Percentiles rank a stretch among this genome's conserved stretches.
phyloP scores from a whole-genome alignment of 1,140 invertebrate genomes.

The Drosophila pallidifrons region DNA sequence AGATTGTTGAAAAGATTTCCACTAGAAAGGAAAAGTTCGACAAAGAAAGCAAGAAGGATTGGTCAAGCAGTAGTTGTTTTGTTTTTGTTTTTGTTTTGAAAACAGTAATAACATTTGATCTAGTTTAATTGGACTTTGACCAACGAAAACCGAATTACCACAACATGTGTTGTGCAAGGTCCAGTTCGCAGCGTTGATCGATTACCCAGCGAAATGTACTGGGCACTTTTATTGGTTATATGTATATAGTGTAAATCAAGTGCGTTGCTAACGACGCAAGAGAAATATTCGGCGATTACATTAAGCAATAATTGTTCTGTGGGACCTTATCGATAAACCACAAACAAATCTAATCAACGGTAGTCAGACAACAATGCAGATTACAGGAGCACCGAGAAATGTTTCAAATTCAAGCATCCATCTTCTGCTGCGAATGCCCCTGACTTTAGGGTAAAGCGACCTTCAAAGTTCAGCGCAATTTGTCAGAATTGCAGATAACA shows the following conservation, averaged over 20 bases:
- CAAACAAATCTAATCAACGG: conserved; percentile 24
- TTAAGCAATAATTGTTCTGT: conserved; percentile 45
- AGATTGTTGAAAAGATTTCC: not conserved
- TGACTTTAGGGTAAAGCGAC: conserved; percentile 1
- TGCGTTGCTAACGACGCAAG: conserved; percentile 49
- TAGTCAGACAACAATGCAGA: conserved; percentile 29
- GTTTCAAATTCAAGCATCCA: not conserved
- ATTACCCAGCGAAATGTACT: conserved; percentile 51
- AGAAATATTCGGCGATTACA: conserved; percentile 49
- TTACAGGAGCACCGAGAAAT: conserved; percentile 7
- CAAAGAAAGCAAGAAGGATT: not conserved
- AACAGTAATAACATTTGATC: not conserved
- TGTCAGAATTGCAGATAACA: conserved; percentile 32
- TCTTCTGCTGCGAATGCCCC: not conserved
- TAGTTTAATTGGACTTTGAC: conserved; percentile 4
- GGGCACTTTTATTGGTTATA: conserved; percentile 59
- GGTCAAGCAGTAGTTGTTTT: not conserved
- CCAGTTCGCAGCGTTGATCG: conserved; percentile 68
- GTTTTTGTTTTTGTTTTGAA: not conserved
- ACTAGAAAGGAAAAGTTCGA: not conserved
- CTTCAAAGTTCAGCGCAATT: conserved; percentile 44
- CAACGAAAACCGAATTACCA: conserved; percentile 36
- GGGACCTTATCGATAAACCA: conserved; percentile 35
- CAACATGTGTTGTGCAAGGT: conserved; percentile 74
- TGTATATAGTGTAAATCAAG: conserved; percentile 65